phyloP scores from a whole-genome alignment of 2,888 invertebrate genomes.

The Oxyteleia sp. region DNA sequence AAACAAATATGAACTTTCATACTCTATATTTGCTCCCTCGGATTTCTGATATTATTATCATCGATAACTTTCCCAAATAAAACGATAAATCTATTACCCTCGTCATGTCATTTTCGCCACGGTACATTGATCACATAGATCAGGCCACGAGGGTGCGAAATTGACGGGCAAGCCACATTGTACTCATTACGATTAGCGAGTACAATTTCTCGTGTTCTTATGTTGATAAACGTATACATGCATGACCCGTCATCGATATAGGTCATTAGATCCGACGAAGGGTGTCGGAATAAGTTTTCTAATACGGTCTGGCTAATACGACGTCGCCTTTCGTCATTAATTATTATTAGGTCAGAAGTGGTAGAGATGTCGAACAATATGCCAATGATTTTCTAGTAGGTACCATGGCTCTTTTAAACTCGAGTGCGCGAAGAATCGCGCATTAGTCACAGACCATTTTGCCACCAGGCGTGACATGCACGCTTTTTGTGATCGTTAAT shows the following conservation, averaged over 20 bases:
- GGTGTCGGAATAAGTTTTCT: slow-evolving; percentile 51
- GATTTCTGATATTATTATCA: slow-evolving; percentile 39
- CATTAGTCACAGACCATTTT: slow-evolving; percentile 87
- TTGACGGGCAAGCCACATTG: slow-evolving; percentile 65
- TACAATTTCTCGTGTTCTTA: slow-evolving; percentile 54
- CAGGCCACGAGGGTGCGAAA: slow-evolving; percentile 66
- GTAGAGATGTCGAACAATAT: slow-evolving; percentile 81
- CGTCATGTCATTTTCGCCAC: slow-evolving; percentile 36
- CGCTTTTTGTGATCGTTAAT: slow-evolving; percentile 83
- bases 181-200: slow-evolving; percentile 62
- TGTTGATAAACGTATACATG: slow-evolving; percentile 37
- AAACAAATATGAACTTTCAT: no score
- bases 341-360: slow-evolving; percentile 79
- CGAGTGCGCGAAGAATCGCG: slow-evolving; percentile 80
- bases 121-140: slow-evolving; percentile 52
- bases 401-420: slow-evolving; percentile 72
- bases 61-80: slow-evolving; percentile 57
- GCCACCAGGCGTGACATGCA: slow-evolving; percentile 86
- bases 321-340: slow-evolving; percentile 80
- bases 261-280: slow-evolving; percentile 59
- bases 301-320: slow-evolving; percentile 65
- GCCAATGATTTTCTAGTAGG: slow-evolving; percentile 82
- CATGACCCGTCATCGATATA: slow-evolving; percentile 50
- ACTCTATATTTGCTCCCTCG: slow-evolving; percentile 7
- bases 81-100: slow-evolving; percentile 63